Conservation (phyloP, 2,888 invertebrate genomes). For the Tyria jacobaeae region DNA sequence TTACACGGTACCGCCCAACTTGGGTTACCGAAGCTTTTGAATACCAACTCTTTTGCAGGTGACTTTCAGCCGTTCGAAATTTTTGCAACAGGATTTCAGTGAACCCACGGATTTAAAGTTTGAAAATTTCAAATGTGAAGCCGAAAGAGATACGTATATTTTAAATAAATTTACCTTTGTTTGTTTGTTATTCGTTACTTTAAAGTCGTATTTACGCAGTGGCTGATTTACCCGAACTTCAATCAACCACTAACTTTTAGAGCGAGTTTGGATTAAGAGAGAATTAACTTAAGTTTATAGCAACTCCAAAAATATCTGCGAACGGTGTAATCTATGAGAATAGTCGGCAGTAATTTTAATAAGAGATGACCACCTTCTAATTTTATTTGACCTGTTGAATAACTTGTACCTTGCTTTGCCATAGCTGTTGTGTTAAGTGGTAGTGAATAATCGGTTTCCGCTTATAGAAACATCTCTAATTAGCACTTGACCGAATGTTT, state of each 20-base stretch:
- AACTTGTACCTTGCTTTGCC: not conserved
- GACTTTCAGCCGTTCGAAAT: slow-evolving; percentile 73
- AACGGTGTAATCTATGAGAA: not conserved
- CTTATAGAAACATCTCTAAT: not conserved
- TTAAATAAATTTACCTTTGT: slow-evolving; percentile 59
- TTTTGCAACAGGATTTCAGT: slow-evolving; percentile 64
- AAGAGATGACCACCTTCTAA: not conserved
- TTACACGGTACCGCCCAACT: slow-evolving; percentile 78
- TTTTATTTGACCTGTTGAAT: not conserved
- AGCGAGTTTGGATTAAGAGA: slow-evolving; percentile 30
- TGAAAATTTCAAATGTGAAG: slow-evolving; percentile 66
- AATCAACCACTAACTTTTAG: too few relatives aligned
- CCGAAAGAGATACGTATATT: slow-evolving; percentile 56
- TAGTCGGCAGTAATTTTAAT: not conserved
- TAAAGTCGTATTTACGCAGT: slow-evolving; percentile 45
- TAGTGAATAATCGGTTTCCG: not conserved
- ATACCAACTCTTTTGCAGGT: slow-evolving; percentile 79
- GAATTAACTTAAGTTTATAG: slow-evolving; percentile 30
- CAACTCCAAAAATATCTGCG: slow-evolving; percentile 17
- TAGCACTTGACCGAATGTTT: too few relatives aligned
- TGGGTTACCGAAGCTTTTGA: slow-evolving; percentile 72
- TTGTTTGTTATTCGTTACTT: slow-evolving; percentile 50
- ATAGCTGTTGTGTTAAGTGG: not conserved
- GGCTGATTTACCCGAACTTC: slow-evolving; percentile 39
- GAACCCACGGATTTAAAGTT: slow-evolving; percentile 74